Base-by-base conservation (phyloP, 2,888 invertebrate species). In the Apamea crenata region DNA sequence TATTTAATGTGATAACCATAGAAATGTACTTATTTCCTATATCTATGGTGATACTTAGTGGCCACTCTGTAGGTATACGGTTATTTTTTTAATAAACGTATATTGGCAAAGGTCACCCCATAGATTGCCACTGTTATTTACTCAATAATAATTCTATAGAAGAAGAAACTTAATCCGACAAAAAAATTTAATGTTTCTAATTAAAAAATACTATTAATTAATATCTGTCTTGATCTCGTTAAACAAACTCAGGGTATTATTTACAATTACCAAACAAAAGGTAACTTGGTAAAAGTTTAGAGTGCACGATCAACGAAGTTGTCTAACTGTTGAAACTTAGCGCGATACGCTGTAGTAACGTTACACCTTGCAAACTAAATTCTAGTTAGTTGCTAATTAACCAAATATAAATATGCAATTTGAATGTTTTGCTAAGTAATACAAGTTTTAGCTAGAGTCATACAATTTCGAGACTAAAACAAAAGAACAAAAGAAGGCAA, bases 301-400 rank as follows among this genome's bases (percentile, higher is more conserved):
- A 71, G 44, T 36, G 70, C 29, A 61, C 70, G 61, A 81, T 77
- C 77, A 71, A 36, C 66, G n/a, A 76, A 81, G 77, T 82, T 67
- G 32, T 36, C 25, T 66, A 70, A 67, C 36, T 25, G 59, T 67
- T 77, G 59, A 25, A 61, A 77, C 50, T 77, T 56, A 25, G 65
- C 50, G 70, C 59, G 66, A 44, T 66, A 81, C 44, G 3, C 29
- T 56, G 67, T 67, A 53, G 75, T 75, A 56, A 75, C 29, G 29
- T 36, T 63, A 81, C 61, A 80, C 68, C 68, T 81, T 25, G 32
- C 21, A 21, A 47, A 69, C 67, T 80, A 7, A 75, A 68, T 75
- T 74, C 25, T 18, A 61, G 74, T 16, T 73, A 47, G 80, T 80
- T 56, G 44, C 47, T 75, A 56, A 80, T 68, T 80, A 81, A 68